phyloP scores from a whole-genome alignment of 2,888 invertebrate species.

The Palloptera scutellata region DNA sequence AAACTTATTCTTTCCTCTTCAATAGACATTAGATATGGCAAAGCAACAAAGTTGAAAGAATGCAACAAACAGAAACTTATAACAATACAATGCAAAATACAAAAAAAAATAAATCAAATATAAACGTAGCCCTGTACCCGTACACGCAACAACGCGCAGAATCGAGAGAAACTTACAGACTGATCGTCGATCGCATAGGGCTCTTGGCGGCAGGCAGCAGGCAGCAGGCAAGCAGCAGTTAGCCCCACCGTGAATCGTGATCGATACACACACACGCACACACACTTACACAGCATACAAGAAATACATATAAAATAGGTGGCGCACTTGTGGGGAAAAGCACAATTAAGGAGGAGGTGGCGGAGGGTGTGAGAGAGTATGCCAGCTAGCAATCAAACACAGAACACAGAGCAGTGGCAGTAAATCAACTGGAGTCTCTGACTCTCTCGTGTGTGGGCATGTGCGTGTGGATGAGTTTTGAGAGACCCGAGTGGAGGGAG shows the following conservation, averaged over 20 bases:
- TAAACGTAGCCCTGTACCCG: background rate
- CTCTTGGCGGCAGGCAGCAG: slow-evolving; percentile 29
- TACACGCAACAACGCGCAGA: slow-evolving; percentile 55
- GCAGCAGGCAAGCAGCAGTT: slow-evolving; percentile 20
- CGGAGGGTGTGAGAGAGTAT: no score
- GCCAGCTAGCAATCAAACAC: no score
- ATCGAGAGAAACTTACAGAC: slow-evolving; percentile 62
- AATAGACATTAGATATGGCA: background rate
- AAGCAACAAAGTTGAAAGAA: slow-evolving; percentile 11
- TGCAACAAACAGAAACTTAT: background rate
- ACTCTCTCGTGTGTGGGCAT: no score
- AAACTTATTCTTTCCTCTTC: no score
- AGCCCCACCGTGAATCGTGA: slow-evolving; percentile 2
- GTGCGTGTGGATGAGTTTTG: no score
- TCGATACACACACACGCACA: slow-evolving; percentile 20
- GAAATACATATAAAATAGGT: background rate
- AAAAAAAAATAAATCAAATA: slow-evolving; percentile 2
- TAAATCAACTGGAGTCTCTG: no score
- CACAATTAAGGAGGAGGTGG: no score
- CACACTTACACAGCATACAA: slow-evolving; percentile 7
- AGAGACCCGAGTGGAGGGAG: slow-evolving; percentile 5
- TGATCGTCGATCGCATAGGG: slow-evolving; percentile 45
- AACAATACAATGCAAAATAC: slow-evolving; percentile 13
- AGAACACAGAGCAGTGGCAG: no score
- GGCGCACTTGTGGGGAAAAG: no score